These are phyloP conservation scores for Toxotes jaculatrix DNA, from an alignment of 2,113 vertebrate species.

Conservation along the genomic window DNA sequence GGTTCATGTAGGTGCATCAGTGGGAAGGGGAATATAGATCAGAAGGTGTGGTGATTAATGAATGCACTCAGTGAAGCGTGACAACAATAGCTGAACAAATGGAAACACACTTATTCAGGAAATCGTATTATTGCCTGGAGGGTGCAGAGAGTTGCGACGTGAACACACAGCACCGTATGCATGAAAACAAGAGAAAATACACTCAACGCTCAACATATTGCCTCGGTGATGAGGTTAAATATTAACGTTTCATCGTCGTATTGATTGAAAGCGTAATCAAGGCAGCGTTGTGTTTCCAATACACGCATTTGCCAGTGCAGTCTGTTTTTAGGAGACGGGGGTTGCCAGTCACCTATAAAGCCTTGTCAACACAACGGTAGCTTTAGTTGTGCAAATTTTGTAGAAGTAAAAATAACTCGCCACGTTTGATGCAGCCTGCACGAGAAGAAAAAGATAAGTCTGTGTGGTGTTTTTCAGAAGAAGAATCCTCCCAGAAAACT, in stretches of 20 bases:
- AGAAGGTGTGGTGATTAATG: not conserved
- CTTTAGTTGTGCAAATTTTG: not conserved
- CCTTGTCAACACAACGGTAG: not conserved
- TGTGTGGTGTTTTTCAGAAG: too few species aligned
- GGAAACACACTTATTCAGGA: not conserved
- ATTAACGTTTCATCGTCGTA: not conserved
- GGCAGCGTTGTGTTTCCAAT: too few species aligned
- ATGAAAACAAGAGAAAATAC: not conserved
- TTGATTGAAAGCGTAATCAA: not conserved
- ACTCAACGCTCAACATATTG: not conserved
- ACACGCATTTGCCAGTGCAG: not conserved
- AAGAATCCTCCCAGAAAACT: slow-evolving; percentile 4
- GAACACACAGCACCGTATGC: not conserved
- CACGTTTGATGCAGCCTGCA: not conserved
- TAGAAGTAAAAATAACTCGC: not conserved
- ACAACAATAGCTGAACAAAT: not conserved
- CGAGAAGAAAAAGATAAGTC: too few species aligned
- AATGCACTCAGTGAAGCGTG: not conserved
- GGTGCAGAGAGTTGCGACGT: too few species aligned
- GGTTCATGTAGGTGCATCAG: too few species aligned
- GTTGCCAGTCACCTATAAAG: not conserved
- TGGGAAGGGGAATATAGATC: not conserved
- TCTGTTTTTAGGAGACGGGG: not conserved
- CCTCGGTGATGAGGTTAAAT: not conserved
- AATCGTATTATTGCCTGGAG: too few species aligned